A percentile compares a stretch with the other conserved stretches of the same genome.
phyloP scores from a whole-genome alignment of 2,113 vertebrate species.

The Steatornis caripensis region DNA sequence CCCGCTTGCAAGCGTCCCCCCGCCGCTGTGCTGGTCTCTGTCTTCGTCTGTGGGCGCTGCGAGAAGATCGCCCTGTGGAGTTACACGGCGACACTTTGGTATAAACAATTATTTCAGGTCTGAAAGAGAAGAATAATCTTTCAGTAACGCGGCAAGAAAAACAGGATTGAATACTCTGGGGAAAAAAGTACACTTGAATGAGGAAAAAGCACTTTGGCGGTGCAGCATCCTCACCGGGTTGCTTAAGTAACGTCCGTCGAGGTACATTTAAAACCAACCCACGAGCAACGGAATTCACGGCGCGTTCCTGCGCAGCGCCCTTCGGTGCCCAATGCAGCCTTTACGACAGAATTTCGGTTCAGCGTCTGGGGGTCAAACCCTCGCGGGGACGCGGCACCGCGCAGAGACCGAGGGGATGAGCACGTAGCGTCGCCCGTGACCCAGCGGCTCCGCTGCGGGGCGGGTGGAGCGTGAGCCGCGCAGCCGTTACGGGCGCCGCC shows the following conservation, averaged over 20 bases:
- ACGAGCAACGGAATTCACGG: too few species aligned
- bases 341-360: fast-evolving
- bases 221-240: fast-evolving
- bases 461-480: too few species aligned
- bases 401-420: too few species aligned
- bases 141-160: background rate
- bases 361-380: fast-evolving
- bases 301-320: background rate
- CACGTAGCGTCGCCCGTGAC: too few species aligned
- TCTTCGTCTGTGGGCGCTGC: too few species aligned
- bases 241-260: fast-evolving
- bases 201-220: fast-evolving
- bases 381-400: too few species aligned
- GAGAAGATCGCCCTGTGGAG: background rate
- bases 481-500: background rate
- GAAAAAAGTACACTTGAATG: background rate
- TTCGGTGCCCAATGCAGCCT: fast-evolving
- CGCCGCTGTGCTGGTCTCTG: fast-evolving
- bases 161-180: fast-evolving
- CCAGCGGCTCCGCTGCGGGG: too few species aligned
- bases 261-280: fast-evolving
- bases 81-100: fast-evolving
- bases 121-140: background rate
- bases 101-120: background rate
- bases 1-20: too few species aligned